Evolutionary conservation across 2,888 invertebrate genomes (phyloP).

Genomic region (Pseudoips prasinana): DNA sequence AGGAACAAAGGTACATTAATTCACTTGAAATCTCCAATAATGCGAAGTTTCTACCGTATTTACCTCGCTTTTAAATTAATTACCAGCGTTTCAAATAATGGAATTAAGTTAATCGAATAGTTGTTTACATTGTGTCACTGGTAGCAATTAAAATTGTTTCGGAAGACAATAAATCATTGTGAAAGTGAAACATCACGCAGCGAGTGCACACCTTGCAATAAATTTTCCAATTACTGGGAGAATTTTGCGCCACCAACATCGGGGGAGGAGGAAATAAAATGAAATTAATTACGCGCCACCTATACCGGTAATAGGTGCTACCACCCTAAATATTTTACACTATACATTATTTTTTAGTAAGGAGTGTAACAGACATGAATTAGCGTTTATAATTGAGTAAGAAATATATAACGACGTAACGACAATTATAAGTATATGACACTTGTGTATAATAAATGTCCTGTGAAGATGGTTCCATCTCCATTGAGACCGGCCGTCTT

Average conservation of each 20-base stretch:
- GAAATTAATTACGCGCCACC: slow-evolving; percentile 59
- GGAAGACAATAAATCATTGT: slow-evolving; percentile 77
- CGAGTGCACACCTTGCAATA: slow-evolving; percentile 77
- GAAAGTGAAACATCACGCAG: slow-evolving; percentile 79
- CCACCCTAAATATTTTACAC: background rate
- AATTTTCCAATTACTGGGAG: slow-evolving; percentile 77
- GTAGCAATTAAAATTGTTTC: slow-evolving; percentile 80
- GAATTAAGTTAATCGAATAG: slow-evolving; percentile 81
- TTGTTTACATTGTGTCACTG: slow-evolving; percentile 81
- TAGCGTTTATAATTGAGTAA: too few relatives aligned
- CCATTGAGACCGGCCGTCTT: too few relatives aligned
- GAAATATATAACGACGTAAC: too few relatives aligned
- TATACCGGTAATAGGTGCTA: slow-evolving; percentile 18
- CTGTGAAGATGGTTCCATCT: too few relatives aligned
- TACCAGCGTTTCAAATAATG: slow-evolving; percentile 63
- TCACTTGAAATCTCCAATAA: slow-evolving; percentile 30
- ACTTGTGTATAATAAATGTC: too few relatives aligned
- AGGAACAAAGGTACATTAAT: slow-evolving; percentile 30
- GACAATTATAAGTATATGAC: too few relatives aligned
- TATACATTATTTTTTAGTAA: background rate
- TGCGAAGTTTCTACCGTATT: slow-evolving; percentile 40
- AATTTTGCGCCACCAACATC: slow-evolving; percentile 65
- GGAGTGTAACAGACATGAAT: too few relatives aligned
- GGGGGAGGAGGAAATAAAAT: slow-evolving; percentile 62
- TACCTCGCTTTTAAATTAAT: slow-evolving; percentile 71